Evolutionary conservation across 2,888 invertebrate species (phyloP).

Genomic region (Xanthostigma xanthostigma): DNA sequence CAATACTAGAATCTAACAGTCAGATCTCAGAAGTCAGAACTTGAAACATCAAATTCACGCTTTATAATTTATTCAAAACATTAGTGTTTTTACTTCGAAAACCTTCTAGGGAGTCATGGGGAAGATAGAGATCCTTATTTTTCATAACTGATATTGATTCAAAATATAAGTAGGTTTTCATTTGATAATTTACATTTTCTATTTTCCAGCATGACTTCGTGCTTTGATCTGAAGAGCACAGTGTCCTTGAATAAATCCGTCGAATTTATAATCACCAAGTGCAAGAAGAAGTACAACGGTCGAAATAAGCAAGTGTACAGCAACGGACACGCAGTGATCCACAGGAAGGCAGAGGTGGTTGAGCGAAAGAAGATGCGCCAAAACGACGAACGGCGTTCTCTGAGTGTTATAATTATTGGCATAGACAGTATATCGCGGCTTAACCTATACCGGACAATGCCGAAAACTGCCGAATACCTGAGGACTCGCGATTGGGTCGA

Average conservation of each 20-base stretch:
- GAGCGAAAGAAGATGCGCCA: constrained; percentile 24
- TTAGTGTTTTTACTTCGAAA: too few species aligned
- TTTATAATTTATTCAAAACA: too few species aligned
- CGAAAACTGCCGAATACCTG: constrained; percentile 50
- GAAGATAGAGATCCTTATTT: background rate
- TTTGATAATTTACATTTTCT: background rate
- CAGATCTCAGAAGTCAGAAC: too few species aligned
- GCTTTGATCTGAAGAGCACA: constrained; percentile 7
- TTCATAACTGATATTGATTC: background rate
- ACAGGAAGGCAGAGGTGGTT: constrained; percentile 33
- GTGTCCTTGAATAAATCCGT: constrained; percentile 4
- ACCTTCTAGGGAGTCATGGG: background rate
- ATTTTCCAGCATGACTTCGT: constrained; percentile 9
- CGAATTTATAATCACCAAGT: constrained; percentile 6
- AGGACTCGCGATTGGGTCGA: constrained; percentile 38
- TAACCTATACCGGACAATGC: constrained; percentile 62
- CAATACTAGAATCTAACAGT: too few species aligned
- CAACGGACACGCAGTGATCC: constrained; percentile 28
- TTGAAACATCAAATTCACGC: too few species aligned
- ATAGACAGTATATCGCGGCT: constrained; percentile 74
- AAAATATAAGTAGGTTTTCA: background rate
- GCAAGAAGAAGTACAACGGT: background rate
- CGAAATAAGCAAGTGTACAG: constrained; percentile 20
- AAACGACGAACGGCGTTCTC: constrained; percentile 20
- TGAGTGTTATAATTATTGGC: constrained; percentile 64